Evolutionary conservation across 2,888 invertebrate genomes (phyloP), one percentile per base, ranked within the genome.

Genomic region (Carcina quercana): DNA sequence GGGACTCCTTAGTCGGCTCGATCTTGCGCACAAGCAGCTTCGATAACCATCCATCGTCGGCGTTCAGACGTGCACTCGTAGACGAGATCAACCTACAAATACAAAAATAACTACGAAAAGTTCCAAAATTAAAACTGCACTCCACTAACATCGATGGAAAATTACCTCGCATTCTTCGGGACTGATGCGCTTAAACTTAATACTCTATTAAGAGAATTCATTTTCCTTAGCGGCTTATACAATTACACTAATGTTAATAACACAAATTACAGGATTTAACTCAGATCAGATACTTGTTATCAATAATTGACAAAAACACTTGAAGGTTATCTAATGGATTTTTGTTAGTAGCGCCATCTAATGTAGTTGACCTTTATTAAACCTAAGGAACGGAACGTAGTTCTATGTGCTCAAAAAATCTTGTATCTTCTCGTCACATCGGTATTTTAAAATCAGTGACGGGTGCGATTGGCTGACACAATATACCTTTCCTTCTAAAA

Each of bases 1-100:
- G 98, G 2, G 97, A 93, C 68, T 97, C 96, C 72, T 96, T 96
- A 2, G 96, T 95, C 3, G 96, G 95, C 65, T 97, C 96, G 62
- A 97, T 95, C 69, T 92, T 94, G 40, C 96, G 87, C 25, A 96
- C 96, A 54, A 96, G 83, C 42, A 97, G 79, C 72, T 95, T 96
- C 47, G 93, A 94, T 35, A 96, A 82, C 95, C 96, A 96, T 50
- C 94, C 91, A 79, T 94, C 94, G 38, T 85, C 85, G 13, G 82
- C 70, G 36, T 61, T 76, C 35, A 68, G 47, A 28, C 67, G 57
- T 28, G 62, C 56, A 57, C 62, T 74, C 50, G 76, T 67, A 34
- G 70, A 62, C n/a, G n/a, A 24, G 47, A 83, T 65, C 53, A 75
- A 64, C 58, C 83, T 83, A 65, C 40, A 66, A 75, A 69, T 83